Conservation (phyloP, 2,113 vertebrate species). For the Pachyramphus minor region DNA sequence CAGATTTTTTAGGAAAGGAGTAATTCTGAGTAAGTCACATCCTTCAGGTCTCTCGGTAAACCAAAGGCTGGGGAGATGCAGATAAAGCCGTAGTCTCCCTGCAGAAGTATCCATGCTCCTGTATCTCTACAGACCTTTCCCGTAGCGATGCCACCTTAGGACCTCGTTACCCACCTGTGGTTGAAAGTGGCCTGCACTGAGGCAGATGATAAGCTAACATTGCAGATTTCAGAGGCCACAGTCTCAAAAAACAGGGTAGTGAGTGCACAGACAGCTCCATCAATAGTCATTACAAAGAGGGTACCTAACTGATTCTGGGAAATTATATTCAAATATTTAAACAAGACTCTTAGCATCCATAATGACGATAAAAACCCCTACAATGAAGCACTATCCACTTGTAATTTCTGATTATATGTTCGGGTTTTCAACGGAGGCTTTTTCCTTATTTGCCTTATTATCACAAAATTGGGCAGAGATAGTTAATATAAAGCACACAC, state of each 20-base stretch:
- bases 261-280: neutral
- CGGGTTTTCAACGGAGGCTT: slow-evolving; percentile 52
- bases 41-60: neutral
- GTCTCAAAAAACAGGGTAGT: neutral
- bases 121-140: neutral
- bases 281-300: neutral
- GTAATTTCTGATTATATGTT: slow-evolving; percentile 23
- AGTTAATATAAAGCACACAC: slow-evolving; percentile 46
- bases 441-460: slow-evolving; percentile 61
- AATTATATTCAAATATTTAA: slow-evolving; percentile 64
- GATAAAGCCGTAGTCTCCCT: neutral
- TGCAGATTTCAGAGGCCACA: neutral
- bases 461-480: slow-evolving; percentile 46
- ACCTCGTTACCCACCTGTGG: neutral
- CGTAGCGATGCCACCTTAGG: neutral
- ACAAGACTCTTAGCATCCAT: slow-evolving; percentile 29
- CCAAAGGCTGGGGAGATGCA: neutral
- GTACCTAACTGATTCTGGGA: slow-evolving; percentile 37
- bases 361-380: slow-evolving; percentile 25
- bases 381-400: slow-evolving; percentile 13
- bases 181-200: neutral
- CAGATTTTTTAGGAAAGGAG: neutral
- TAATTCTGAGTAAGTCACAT: neutral
- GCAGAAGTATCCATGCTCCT: neutral
- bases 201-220: neutral